Evolutionary conservation across 2,113 vertebrate genomes (phyloP), one percentile per base, ranked within the genome.

Genomic region (Meriones unguiculatus): DNA sequence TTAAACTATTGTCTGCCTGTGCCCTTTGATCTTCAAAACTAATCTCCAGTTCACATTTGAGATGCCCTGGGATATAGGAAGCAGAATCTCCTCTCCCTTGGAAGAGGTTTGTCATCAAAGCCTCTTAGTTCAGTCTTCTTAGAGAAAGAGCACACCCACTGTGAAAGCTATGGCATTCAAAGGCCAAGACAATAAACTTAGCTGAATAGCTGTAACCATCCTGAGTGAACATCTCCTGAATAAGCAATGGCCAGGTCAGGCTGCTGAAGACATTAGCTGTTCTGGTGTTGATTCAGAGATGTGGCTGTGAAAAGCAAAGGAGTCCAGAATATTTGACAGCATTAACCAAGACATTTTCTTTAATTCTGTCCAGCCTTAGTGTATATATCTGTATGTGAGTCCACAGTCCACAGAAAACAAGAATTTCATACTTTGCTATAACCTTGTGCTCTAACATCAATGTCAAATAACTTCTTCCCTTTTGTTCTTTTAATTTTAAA

Each of bases 281-380:
- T 87, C 82, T 14, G 0, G 0, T 62, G 30, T 0, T 57, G 24
- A 77, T 38, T 86, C 15, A 78, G 54, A 84, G 22, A 87, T 28
- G 5, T 7, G 38, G 10, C 10, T n/a, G 10, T 30, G 3, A 2
- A 13, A 2, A 57, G 6, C 5, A 22, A 4, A 28, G 12, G 62
- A 59, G 67, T 69, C 54, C 35, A 87, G 35, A 88, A 2, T n/a
- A 17, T 4, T 67, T 90, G 52, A 67, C 8, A 67, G 28, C 0
- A n/a, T 84, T 54, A 52, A 87, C 5, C 1, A 6, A 28, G 24
- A 18, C 15, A 80, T 70, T 90, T 72, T 28, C n/a, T 30, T 52
- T 50, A 73, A 85, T 62, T 38, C 11, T 14, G 11, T 10, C 4
- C 9, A 35, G 50, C 1, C 17, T 64, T 41, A 5, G 24, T 50